Conservation (phyloP, 2,888 invertebrate genomes). For the Auanema sp. region DNA sequence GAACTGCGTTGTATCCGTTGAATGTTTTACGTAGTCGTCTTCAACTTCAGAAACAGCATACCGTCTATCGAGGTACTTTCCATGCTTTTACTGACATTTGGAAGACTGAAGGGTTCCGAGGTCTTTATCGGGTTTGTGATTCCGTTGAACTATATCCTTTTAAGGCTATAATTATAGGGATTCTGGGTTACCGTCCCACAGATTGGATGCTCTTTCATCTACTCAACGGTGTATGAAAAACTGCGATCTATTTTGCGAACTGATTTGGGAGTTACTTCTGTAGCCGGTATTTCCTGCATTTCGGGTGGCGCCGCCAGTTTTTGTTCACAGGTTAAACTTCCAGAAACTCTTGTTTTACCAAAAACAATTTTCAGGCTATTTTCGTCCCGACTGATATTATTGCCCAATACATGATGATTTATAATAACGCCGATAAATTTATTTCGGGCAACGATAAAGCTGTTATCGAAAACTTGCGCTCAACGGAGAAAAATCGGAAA, state of each 20-base stretch:
- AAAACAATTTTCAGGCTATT: slow-evolving; percentile 26
- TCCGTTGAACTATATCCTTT: neutral
- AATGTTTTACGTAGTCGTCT: slow-evolving; percentile 47
- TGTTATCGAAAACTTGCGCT: slow-evolving; percentile 31
- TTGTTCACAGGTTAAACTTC: slow-evolving; percentile 31
- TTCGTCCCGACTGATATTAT: slow-evolving; percentile 54
- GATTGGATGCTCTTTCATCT: slow-evolving; percentile 50
- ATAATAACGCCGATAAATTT: slow-evolving; percentile 44
- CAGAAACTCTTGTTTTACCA: too few relatives aligned
- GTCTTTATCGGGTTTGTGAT: slow-evolving; percentile 34
- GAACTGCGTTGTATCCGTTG: slow-evolving; percentile 45
- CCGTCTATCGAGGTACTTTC: slow-evolving; percentile 42
- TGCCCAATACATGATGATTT: slow-evolving; percentile 54
- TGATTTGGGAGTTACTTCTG: slow-evolving; percentile 31
- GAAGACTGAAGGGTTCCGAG: slow-evolving; percentile 41
- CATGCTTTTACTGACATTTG: slow-evolving; percentile 47
- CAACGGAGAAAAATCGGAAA: slow-evolving; percentile 8
- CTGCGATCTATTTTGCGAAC: slow-evolving; percentile 34
- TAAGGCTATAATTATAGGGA: slow-evolving; percentile 25
- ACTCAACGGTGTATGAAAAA: slow-evolving; percentile 50
- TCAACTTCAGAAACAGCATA: slow-evolving; percentile 51
- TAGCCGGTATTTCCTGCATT: slow-evolving; percentile 32
- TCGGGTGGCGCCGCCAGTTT: slow-evolving; percentile 45
- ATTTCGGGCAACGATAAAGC: slow-evolving; percentile 34
- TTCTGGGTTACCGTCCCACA: slow-evolving; percentile 53